A percentile compares a stretch with the other conserved stretches of the same genome.
Conservation (phyloP, 2,797 vertebrate species). For the Xiphorhynchus erythropygius region DNA sequence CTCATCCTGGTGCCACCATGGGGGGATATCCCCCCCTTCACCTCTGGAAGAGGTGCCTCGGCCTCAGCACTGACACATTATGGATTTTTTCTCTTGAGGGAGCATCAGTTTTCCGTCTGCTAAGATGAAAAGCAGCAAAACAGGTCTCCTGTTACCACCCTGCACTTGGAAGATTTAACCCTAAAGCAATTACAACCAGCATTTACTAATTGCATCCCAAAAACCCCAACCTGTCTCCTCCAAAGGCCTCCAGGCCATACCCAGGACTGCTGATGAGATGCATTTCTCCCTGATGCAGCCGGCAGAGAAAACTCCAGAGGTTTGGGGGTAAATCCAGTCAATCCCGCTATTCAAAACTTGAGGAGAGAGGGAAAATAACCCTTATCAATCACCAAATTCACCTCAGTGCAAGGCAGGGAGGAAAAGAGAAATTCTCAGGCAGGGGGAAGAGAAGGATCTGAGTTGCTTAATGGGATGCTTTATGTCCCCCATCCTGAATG, state of each 20-base stretch:
- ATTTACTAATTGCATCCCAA: background rate
- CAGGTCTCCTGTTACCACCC: background rate
- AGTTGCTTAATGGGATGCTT: background rate
- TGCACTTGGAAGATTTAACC: background rate
- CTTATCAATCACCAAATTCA: background rate
- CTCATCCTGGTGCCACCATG: fast-evolving
- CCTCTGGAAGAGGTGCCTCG: background rate
- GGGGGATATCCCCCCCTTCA: background rate
- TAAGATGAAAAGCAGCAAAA: background rate
- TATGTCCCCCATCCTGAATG: background rate
- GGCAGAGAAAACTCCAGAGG: background rate
- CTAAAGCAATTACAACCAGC: background rate
- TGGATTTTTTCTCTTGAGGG: background rate
- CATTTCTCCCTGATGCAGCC: background rate
- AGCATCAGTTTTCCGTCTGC: background rate
- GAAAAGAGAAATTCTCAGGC: background rate
- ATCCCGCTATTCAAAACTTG: background rate
- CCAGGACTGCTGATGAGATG: background rate
- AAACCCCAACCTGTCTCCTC: background rate
- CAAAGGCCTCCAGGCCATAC: background rate
- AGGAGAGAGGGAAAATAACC: background rate
- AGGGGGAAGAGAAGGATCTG: background rate
- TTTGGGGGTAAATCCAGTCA: background rate
- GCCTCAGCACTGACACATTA: fast-evolving
- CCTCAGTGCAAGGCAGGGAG: background rate